Percentiles rank a stretch among this genome's conserved stretches.
phyloP scores from a whole-genome alignment of 2,888 invertebrate genomes.

The Lamellibrachia columna region DNA sequence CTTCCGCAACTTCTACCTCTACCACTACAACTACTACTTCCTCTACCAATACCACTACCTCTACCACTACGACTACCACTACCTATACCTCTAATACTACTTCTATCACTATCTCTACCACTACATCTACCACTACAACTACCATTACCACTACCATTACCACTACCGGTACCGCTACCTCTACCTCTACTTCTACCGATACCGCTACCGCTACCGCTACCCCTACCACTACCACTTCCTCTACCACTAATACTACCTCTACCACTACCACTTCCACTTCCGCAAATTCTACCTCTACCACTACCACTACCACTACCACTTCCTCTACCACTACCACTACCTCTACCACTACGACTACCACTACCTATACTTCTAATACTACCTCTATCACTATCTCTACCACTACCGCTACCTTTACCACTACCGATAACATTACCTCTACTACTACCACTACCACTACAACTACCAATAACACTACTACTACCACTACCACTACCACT shows the following conservation, averaged over 20 bases:
- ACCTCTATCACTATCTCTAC: neutral
- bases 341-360: neutral
- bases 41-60: constrained; percentile 28
- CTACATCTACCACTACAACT: constrained; percentile 24
- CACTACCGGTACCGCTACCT: constrained; percentile 18
- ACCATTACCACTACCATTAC: constrained; percentile 25
- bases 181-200: neutral
- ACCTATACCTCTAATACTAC: constrained; percentile 26
- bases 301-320: neutral
- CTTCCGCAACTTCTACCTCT: constrained; percentile 28
- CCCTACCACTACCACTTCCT: neutral
- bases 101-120: constrained; percentile 23
- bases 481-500: neutral
- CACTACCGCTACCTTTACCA: neutral
- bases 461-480: neutral
- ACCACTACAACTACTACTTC: constrained; percentile 29
- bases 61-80: constrained; percentile 29
- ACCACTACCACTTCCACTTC: neutral
- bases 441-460: neutral
- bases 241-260: neutral
- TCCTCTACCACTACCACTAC: neutral
- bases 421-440: neutral
- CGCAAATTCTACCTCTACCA: neutral
- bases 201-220: neutral
- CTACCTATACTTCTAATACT: neutral